Evolutionary conservation across 2,888 invertebrate species (phyloP), one percentile per base, ranked within the genome.

Genomic region (Nasonia oneida): DNA sequence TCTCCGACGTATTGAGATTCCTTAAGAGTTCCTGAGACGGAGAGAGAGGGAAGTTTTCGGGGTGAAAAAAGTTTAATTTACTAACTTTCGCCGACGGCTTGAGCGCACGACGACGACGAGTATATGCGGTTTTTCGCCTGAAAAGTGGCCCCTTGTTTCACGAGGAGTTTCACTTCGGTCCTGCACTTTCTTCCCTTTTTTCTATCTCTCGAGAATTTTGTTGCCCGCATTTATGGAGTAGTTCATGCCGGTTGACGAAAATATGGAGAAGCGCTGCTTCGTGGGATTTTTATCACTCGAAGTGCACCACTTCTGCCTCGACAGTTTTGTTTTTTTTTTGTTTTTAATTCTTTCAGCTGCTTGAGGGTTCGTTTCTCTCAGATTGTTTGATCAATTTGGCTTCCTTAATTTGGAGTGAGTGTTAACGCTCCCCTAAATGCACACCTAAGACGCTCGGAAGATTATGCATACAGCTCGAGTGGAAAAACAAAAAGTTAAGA

Each of bases 21-120:
- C 79, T 82, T 53, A 14, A 87, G 81, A 86, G 75, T 82, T 83
- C 81, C 83, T 73, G 53, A 84, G 81, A 85, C 18, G 8, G 61
- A 42, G 57, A 82, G 33, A 77, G 71, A 39, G 57, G 14, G 74
- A 29, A 82, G 74, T 77, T 85, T 85, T 76, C 82, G 57, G 67
- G 79, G 61, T 70, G 79, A 77, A 86, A 81, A 83, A 86, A 86
- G 83, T 86, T 86, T 83, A 83, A 83, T 86, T 83, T 81, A 86
- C 83, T 64, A 86, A 86, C 80, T 83, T 86, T 64, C n/a, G 71
- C 47, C 61, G 77, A 78, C 50, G 67, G 67, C 29, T 67, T 67
- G 23, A 61, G 61, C 37, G 57, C 79, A 37, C 83, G 77, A 77
- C 77, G 77, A 77, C 77, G 75, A 83, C 80, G 61, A 81, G 77